Evolutionary conservation across 2,113 vertebrate genomes (phyloP), one percentile per base, ranked within the genome.

Genomic region (Brienomyrus longianalis): DNA sequence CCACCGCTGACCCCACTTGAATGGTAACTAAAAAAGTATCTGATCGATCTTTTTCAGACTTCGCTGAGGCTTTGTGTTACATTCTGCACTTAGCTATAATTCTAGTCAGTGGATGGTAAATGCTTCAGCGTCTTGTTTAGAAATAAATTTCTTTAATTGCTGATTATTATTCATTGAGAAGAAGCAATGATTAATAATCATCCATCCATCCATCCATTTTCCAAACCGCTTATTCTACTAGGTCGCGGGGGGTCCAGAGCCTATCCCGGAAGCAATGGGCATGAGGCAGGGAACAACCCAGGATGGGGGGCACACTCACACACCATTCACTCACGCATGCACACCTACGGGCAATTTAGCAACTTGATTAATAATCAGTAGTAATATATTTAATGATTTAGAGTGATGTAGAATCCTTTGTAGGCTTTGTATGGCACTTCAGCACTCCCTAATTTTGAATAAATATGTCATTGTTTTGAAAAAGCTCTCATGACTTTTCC

Each of bases 41-140:
- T 35, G 31, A 13, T 35, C 27, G 27, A 27, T 10, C 11, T 31
- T 31, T 70, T 31, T 70, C 27, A 70, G 23, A 1, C 54, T 56
- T 56, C 0, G 1, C 19, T 7, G 56, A 23, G 56, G 56, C 21
- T 23, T 59, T 50, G 48, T 50, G 6, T 50, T 23, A 5, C 56
- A 1, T 8, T 59, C 6, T 59, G 6, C 56, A n/a, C 56, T 62
- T n/a, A n/a, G 56, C 8, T n/a, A 9, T 62, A 62, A n/a, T 62
- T 62, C 6, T 62, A 62, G 56, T 62, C 56, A 62, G 56, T 62
- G 7, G 23, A 62, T n/a, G 54, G 19, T 21, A 21, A 56, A 56
- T 56, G 19, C 31, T 74, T 91, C 91, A 59, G 52, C 86, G 62
- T 90, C 89, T 88, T 91, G 62, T 48, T 48, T 27, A 10, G 27